Evolutionary conservation across 2,888 invertebrate species (phyloP).

Genomic region (Andrena haemorrhoa): DNA sequence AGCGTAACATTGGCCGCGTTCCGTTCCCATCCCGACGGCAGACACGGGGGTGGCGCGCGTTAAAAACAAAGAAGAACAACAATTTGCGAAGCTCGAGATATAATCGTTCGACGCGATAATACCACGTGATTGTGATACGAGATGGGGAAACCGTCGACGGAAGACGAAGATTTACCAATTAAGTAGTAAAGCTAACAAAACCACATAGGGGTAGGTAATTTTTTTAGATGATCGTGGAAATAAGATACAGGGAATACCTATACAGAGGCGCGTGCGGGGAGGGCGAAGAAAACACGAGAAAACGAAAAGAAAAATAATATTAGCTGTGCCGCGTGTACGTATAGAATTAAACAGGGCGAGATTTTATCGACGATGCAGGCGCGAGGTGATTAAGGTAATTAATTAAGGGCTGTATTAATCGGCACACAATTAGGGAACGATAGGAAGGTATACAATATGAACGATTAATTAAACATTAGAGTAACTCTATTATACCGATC

Average conservation of each 20-base stretch:
- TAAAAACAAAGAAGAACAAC: constrained; percentile 26
- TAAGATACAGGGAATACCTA: constrained; percentile 65
- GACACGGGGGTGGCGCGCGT: not conserved
- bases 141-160: constrained; percentile 50
- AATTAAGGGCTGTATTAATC: constrained; percentile 54
- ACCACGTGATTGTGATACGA: constrained; percentile 81
- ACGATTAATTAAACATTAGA: constrained; percentile 53
- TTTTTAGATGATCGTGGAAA: constrained; percentile 59
- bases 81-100: constrained; percentile 32
- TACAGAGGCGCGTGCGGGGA: constrained; percentile 37
- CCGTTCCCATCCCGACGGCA: not conserved
- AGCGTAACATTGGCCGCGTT: not conserved
- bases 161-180: constrained; percentile 55
- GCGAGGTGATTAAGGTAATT: constrained; percentile 40
- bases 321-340: constrained; percentile 59
- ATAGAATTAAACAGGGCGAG: constrained; percentile 53
- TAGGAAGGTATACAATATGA: constrained; percentile 65
- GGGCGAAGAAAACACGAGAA: not conserved
- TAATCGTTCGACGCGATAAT: constrained; percentile 71
- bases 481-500: constrained; percentile 43
- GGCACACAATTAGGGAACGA: constrained; percentile 53
- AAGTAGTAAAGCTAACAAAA: constrained; percentile 53
- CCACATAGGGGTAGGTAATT: constrained; percentile 58
- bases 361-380: constrained; percentile 49
- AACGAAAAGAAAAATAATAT: constrained; percentile 44